Evolutionary conservation across 2,797 vertebrate genomes (phyloP).

Genomic region (Acanthis flammea): DNA sequence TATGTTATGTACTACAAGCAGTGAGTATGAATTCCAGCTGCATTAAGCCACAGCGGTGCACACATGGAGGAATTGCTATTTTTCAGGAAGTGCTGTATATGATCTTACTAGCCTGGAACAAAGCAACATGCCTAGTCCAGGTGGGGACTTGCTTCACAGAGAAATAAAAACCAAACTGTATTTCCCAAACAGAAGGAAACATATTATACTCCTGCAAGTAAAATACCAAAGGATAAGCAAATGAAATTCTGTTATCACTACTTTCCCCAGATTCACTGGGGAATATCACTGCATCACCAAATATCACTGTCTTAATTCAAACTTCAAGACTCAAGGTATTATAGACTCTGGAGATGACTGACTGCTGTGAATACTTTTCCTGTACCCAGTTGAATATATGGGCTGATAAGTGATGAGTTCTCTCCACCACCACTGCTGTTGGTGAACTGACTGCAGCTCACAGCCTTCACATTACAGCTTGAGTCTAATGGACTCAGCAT

Average conservation of each 20-base stretch:
- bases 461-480: neutral
- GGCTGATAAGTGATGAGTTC: neutral
- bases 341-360: neutral
- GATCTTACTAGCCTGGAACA: neutral
- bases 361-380: neutral
- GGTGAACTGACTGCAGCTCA: neutral
- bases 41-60: neutral
- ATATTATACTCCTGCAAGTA: neutral
- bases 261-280: neutral
- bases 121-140: neutral
- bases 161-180: neutral
- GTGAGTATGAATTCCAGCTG: neutral
- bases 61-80: neutral
- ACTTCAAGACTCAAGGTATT: neutral
- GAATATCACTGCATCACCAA: neutral
- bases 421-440: neutral
- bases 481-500: neutral
- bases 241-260: neutral
- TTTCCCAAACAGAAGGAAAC: neutral
- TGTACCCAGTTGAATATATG: neutral
- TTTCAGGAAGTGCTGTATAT: neutral
- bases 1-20: neutral
- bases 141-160: neutral
- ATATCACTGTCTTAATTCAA: neutral
- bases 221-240: neutral